Conservation (phyloP, 2,113 vertebrate species). For the Formicarius rufipectus region DNA sequence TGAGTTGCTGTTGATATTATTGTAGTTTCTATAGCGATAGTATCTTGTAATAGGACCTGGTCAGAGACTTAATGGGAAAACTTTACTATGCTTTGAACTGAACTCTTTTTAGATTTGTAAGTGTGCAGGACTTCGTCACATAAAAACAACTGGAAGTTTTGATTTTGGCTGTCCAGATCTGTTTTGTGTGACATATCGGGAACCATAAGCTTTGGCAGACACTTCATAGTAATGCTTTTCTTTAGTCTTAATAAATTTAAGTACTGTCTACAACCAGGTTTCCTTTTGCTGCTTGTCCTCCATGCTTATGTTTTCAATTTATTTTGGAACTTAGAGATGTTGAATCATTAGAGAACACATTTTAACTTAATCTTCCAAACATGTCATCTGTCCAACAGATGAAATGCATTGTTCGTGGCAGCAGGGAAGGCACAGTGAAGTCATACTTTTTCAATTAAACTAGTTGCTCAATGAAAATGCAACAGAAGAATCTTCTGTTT, state of each 20-base stretch:
- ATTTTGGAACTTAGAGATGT: not conserved
- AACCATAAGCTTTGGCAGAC: not conserved
- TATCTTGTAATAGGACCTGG: not conserved
- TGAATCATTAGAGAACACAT: not conserved
- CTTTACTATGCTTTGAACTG: not conserved
- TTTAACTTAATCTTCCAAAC: constrained; percentile 7
- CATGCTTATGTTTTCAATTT: constrained; percentile 36
- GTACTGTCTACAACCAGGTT: not conserved
- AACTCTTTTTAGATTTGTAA: not conserved
- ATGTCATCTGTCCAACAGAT: constrained; percentile 23
- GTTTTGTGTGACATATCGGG: not conserved
- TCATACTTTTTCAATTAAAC: constrained; percentile 31
- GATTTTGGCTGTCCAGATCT: not conserved
- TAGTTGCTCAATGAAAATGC: not conserved
- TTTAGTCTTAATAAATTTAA: not conserved
- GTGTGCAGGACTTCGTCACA: not conserved
- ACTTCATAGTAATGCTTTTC: not conserved
- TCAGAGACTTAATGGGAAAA: not conserved
- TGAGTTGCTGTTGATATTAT: not conserved
- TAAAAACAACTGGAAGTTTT: not conserved
- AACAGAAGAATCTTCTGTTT: not conserved
- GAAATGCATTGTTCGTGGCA: not conserved
- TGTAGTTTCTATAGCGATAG: not conserved
- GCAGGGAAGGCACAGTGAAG: not conserved
- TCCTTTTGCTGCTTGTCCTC: not conserved